Evolutionary conservation across 2,113 vertebrate species (phyloP).

Genomic region (Coturnix japonica): DNA sequence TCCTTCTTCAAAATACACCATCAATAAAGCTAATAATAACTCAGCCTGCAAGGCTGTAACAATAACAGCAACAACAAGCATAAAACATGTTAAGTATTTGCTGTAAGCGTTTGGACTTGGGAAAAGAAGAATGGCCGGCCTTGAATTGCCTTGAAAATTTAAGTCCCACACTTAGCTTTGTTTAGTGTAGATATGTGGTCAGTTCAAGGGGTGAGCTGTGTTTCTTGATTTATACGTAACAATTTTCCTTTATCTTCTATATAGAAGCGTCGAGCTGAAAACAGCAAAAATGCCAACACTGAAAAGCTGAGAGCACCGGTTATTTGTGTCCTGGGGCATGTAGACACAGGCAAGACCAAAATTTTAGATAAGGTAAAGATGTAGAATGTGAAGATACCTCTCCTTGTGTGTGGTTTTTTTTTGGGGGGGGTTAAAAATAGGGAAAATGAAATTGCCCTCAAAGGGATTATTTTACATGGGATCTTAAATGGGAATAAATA

Average conservation of each 20-base stretch:
- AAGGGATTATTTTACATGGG: background rate
- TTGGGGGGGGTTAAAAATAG: background rate
- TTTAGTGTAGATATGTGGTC: background rate
- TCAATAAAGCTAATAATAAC: background rate
- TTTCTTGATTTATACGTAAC: background rate
- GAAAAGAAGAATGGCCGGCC: background rate
- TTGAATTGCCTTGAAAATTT: background rate
- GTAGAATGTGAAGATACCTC: background rate
- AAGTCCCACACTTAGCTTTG: background rate
- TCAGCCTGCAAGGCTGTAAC: background rate
- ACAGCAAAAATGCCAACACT: slow-evolving; percentile 86
- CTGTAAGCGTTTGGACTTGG: background rate
- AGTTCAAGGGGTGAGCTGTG: background rate
- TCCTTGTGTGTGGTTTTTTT: background rate
- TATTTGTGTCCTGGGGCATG: slow-evolving; percentile 96
- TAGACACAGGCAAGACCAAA: slow-evolving; percentile 98
- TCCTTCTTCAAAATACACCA: background rate
- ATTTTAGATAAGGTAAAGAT: slow-evolving; percentile 95
- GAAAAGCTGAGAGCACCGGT: slow-evolving; percentile 90
- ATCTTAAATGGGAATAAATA: background rate
- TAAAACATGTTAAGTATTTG: background rate
- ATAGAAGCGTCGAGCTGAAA: slow-evolving; percentile 92
- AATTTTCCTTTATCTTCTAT: background rate
- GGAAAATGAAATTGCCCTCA: background rate
- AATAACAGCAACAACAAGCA: background rate